Evolutionary conservation across 2,113 vertebrate species (phyloP).

Genomic region (Orientallactaga bullata): DNA sequence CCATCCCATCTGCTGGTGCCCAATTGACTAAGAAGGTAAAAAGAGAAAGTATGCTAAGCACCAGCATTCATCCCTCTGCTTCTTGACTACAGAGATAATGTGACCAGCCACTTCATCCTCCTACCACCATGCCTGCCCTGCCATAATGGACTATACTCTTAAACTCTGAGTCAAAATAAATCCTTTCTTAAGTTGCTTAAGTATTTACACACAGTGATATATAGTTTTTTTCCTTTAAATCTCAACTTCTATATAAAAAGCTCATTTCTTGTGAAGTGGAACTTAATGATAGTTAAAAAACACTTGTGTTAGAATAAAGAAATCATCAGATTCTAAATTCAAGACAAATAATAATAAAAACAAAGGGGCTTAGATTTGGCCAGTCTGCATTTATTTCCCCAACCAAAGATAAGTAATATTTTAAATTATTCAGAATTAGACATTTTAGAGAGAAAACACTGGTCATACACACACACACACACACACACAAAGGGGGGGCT

Average conservation of each 20-base stretch:
- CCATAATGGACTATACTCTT: too few species aligned
- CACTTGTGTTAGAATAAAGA: background rate
- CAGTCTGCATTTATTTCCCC: slow-evolving; percentile 33
- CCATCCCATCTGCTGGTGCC: too few species aligned
- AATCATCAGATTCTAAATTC: background rate
- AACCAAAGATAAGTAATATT: slow-evolving; percentile 40
- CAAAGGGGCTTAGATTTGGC: background rate
- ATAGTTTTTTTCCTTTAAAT: slow-evolving; percentile 16
- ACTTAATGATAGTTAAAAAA: background rate
- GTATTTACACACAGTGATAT: background rate
- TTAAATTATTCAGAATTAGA: slow-evolving; percentile 60
- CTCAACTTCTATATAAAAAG: background rate
- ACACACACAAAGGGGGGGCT: background rate
- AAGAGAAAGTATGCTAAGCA: too few species aligned
- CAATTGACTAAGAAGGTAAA: too few species aligned
- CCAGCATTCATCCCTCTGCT: too few species aligned
- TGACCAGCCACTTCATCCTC: background rate
- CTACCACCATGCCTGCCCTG: too few species aligned
- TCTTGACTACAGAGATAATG: too few species aligned
- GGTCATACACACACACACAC: too few species aligned
- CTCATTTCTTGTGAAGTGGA: slow-evolving; percentile 38
- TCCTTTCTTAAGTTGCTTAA: too few species aligned
- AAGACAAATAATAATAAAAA: background rate
- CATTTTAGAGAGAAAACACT: background rate
- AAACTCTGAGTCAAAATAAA: too few species aligned